Conservation (phyloP, 1,140 invertebrate species). For the Pachypeltis micranthus region DNA sequence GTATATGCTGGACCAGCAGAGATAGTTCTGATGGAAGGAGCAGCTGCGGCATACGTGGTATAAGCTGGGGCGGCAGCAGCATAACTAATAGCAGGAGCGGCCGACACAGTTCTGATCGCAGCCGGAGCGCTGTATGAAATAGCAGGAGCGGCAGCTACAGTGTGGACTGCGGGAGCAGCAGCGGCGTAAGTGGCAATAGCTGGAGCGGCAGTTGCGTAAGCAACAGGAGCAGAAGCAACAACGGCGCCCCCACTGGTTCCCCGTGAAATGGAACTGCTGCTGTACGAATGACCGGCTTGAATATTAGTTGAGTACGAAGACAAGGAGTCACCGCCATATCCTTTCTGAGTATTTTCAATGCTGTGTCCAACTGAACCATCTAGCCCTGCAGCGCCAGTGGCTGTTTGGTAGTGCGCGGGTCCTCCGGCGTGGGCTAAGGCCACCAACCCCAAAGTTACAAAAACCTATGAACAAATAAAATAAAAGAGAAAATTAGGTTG, state of each 20-base stretch:
- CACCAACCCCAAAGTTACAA: conserved; percentile 31
- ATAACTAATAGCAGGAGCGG: conserved; percentile 2
- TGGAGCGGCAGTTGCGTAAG: conserved; percentile 35
- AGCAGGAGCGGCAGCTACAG: conserved; percentile 16
- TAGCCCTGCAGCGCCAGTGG: conserved; percentile 36
- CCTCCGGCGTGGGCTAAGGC: conserved; percentile 35
- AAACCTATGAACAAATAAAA: too few relatives aligned
- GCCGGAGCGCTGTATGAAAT: conserved; percentile 15
- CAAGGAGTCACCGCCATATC: conserved; percentile 39
- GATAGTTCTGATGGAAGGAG: neutral
- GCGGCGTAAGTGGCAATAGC: conserved; percentile 12
- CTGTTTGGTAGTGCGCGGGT: conserved; percentile 40
- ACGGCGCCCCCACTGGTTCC: conserved; percentile 38
- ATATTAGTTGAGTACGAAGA: conserved; percentile 40
- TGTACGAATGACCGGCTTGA: conserved; percentile 40
- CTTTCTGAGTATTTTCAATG: conserved; percentile 44
- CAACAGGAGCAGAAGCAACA: conserved; percentile 39
- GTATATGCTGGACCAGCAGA: neutral
- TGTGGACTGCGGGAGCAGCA: conserved; percentile 22
- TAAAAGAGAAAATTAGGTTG: too few relatives aligned
- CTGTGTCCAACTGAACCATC: conserved; percentile 38
- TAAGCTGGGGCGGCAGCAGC: conserved; percentile 5
- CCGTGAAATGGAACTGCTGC: conserved; percentile 40
- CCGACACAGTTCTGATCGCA: neutral
- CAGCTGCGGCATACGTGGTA: conserved; percentile 3